Base-by-base conservation (phyloP, 2,888 invertebrate genomes). In the Pseudoips prasinana region DNA sequence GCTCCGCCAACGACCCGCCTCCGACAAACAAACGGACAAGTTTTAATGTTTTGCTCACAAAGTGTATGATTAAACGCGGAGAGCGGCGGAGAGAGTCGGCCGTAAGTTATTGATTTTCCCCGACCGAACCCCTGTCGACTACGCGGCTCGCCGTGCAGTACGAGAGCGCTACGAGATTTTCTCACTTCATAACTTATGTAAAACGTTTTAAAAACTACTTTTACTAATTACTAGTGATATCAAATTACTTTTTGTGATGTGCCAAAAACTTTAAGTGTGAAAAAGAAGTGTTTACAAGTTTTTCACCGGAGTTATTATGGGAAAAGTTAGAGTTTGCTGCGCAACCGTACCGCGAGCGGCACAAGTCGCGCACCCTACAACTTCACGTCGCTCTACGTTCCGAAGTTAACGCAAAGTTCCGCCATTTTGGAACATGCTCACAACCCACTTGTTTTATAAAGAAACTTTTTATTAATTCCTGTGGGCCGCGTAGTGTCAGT, bases 391-490 rank as follows among this genome's bases (percentile, higher is more conserved):
- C 77, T 87, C 78, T 84, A 78, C 87, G 89, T 87, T 79, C 83
- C 89, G 89, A 89, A 89, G 88, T 89, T 89, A 86, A 83, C 87
- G 81, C 88, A 78, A 89, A 89, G 88, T 89, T 89, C 89, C 89
- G 88, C 89, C 89, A 89, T 89, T 89, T 89, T 89, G 88, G 89
- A 85, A 89, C 89, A 89, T 89, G 89, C 89, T 89, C 89, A 87
- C 89, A 87, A 87, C 88, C 89, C 85, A 89, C 89, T 89, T 89
- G 89, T 89, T 89, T 89, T 88, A 85, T 87, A 89, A 89, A 89
- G 89, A 89, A 89, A 89, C 89, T 89, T 89, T 89, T 89, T 89
- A 89, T 89, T 89, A 89, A 89, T 89, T 89, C 89, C 85, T 87
- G 86, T 87, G 84, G 87, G 83, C 84, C 87, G 85, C 85, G 86